phyloP scores from a whole-genome alignment of 2,797 vertebrate species.

The Lepidocolaptes lacrymiger region DNA sequence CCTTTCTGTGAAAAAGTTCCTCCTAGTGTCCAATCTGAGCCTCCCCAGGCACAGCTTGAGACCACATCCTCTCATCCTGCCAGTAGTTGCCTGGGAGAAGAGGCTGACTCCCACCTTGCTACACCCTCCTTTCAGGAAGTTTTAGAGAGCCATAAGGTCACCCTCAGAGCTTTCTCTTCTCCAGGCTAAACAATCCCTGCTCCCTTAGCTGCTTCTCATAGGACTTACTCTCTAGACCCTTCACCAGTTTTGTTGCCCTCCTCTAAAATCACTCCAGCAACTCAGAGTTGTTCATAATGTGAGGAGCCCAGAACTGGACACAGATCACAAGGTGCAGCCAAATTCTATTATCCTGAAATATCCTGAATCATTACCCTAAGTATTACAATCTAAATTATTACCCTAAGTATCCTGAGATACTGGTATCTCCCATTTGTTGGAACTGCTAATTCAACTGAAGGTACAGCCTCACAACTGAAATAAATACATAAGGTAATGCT shows the following conservation, averaged over 20 bases:
- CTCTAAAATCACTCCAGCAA: background rate
- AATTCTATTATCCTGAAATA: background rate
- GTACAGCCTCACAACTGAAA: background rate
- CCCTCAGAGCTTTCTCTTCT: background rate
- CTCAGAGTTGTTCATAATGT: background rate
- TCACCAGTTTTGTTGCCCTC: background rate
- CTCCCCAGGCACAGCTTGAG: background rate
- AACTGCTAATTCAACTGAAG: background rate
- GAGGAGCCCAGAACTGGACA: background rate
- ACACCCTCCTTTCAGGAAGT: background rate
- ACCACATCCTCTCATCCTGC: background rate
- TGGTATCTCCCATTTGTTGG: background rate
- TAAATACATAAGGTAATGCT: background rate
- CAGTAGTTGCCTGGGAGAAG: background rate
- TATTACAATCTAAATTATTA: background rate
- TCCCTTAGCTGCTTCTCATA: background rate
- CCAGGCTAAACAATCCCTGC: background rate
- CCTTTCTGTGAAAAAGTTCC: background rate
- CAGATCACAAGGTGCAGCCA: background rate
- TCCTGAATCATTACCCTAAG: background rate
- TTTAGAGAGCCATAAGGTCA: background rate
- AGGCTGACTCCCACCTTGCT: background rate
- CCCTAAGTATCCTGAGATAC: background rate
- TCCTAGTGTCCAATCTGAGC: background rate
- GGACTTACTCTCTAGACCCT: background rate